These are phyloP conservation scores for Callitettix versicolor DNA, from an alignment of 1,140 invertebrate species.

Conservation along the genomic window DNA sequence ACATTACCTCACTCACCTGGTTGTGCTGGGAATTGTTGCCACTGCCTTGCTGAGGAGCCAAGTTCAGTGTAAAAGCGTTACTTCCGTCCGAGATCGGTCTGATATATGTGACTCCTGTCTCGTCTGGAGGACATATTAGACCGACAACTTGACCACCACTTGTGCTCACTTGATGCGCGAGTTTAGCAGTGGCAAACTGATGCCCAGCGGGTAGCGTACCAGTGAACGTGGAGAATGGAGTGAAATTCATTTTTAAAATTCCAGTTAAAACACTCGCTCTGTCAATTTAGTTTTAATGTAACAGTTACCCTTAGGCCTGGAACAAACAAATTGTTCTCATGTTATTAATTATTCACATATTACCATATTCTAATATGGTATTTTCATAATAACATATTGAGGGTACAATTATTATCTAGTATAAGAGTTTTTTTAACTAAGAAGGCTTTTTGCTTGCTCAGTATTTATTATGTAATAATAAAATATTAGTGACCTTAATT, in stretches of 20 bases:
- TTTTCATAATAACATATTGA: no score
- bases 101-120: constrained; percentile 63
- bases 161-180: constrained; percentile 50
- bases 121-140: constrained; percentile 45
- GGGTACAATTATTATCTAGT: no score
- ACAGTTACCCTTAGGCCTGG: no score
- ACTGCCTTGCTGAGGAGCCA: constrained; percentile 13
- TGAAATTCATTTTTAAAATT: constrained; percentile 50
- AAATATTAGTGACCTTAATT: no score
- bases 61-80: constrained; percentile 27
- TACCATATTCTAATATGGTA: no score
- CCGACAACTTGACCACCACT: constrained; percentile 40
- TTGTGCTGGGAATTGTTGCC: constrained; percentile 21
- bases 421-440: no score
- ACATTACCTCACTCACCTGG: constrained; percentile 20
- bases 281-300: no score
- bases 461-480: no score
- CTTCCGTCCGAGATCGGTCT: constrained; percentile 54
- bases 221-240: constrained; percentile 51
- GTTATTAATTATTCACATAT: no score
- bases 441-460: no score
- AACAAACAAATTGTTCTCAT: no score
- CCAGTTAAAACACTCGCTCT: not conserved
- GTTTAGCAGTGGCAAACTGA: constrained; percentile 22
- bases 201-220: constrained; percentile 44